Conservation (phyloP, 2,888 invertebrate genomes). For the Pyrochroa serraticornis region DNA sequence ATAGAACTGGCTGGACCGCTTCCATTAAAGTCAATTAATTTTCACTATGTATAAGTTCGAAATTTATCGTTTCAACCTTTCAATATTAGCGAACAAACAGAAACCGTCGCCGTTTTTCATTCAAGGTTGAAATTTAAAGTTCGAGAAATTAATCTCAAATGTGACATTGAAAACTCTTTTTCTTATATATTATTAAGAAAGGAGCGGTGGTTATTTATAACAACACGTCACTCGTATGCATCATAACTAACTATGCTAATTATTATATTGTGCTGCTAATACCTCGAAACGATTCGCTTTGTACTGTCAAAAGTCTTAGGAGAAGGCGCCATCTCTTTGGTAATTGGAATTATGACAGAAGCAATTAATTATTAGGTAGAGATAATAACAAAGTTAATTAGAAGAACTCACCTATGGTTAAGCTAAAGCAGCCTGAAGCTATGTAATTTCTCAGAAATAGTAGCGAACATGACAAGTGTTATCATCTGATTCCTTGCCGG, state of each 20-base stretch:
- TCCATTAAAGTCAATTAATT: background rate
- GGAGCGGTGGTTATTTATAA: conserved; percentile 34
- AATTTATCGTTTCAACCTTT: conserved; percentile 1
- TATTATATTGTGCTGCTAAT: background rate
- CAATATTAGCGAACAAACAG: conserved; percentile 1
- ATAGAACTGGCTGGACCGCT: too few relatives aligned
- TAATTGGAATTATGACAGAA: background rate
- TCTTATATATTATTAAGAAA: conserved; percentile 27
- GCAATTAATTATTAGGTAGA: conserved; percentile 2
- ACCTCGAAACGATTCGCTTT: background rate
- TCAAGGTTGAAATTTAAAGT: conserved; percentile 41
- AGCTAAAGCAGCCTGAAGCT: too few relatives aligned
- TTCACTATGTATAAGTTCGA: conserved; percentile 1
- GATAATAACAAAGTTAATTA: conserved; percentile 9
- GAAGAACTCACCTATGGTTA: background rate
- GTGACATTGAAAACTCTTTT: conserved; percentile 47
- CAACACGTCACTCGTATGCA: conserved; percentile 34
- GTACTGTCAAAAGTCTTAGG: background rate
- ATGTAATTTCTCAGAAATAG: too few relatives aligned
- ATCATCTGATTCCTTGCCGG: too few relatives aligned
- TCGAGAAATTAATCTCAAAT: conserved; percentile 48
- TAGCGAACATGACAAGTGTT: too few relatives aligned
- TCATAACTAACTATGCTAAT: conserved; percentile 17
- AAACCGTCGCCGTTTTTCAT: conserved; percentile 31
- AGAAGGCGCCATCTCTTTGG: background rate